phyloP scores from a whole-genome alignment of 2,113 vertebrate species.

The Nibea albiflora region DNA sequence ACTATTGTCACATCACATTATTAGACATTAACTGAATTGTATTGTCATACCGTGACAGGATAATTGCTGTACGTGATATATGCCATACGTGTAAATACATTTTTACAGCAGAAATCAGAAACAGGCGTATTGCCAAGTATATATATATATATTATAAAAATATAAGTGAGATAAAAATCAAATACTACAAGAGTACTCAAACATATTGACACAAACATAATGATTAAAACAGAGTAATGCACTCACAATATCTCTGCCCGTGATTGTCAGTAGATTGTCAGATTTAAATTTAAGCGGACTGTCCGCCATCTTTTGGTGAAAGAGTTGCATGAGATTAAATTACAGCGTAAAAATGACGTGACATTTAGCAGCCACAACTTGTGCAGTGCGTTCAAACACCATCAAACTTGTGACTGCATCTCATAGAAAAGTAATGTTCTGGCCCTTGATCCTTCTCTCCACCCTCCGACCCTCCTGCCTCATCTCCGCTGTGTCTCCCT shows the following conservation, averaged over 20 bases:
- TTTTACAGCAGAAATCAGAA: background rate
- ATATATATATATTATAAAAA: no score
- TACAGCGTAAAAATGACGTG: background rate
- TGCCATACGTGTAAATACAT: no score
- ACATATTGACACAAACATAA: no score
- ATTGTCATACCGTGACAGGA: background rate
- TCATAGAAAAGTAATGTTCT: constrained; percentile 40
- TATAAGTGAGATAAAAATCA: no score
- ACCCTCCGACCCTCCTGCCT: constrained; percentile 56
- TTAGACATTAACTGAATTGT: background rate
- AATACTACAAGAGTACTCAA: no score
- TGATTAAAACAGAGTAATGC: background rate
- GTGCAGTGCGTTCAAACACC: constrained; percentile 13
- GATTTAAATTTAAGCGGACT: background rate
- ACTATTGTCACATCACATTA: no score
- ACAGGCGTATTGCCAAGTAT: no score
- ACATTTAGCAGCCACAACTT: background rate
- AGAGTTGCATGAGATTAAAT: background rate
- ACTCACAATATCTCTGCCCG: background rate
- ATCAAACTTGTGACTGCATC: constrained; percentile 24
- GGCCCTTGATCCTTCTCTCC: constrained; percentile 43
- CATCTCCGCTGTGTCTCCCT: constrained; percentile 56
- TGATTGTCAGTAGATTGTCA: background rate
- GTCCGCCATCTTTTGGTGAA: background rate
- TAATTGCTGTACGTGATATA: background rate